phyloP scores from a whole-genome alignment of 2,888 invertebrate genomes.

The Hypomecis punctinalis region DNA sequence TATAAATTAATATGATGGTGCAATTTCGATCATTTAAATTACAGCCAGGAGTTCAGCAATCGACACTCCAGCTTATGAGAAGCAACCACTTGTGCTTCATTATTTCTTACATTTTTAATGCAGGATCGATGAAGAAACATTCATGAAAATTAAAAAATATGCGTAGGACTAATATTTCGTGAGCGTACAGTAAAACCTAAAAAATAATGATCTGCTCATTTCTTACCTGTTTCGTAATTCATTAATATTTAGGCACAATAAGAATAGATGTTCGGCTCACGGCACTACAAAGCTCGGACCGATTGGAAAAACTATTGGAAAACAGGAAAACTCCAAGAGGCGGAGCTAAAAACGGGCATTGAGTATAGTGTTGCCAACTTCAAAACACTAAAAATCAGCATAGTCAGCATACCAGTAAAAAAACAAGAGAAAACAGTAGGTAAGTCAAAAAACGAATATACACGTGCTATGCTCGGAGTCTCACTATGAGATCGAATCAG shows the following conservation, averaged over 20 bases:
- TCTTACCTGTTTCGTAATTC: slow-evolving; percentile 4
- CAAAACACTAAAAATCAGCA: too few relatives aligned
- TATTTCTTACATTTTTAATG: slow-evolving; percentile 21
- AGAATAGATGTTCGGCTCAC: not conserved
- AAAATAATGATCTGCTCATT: not conserved
- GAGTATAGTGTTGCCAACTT: too few relatives aligned
- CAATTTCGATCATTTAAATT: not conserved
- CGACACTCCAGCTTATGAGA: not conserved
- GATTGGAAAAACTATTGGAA: slow-evolving; percentile 18
- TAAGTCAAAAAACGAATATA: too few relatives aligned
- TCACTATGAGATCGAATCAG: too few relatives aligned
- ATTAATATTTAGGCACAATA: not conserved
- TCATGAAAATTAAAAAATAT: slow-evolving; percentile 5
- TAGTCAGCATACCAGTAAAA: too few relatives aligned
- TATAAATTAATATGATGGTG: not conserved
- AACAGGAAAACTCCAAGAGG: not conserved
- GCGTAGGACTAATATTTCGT: not conserved
- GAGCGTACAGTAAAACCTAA: not conserved
- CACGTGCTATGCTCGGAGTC: too few relatives aligned
- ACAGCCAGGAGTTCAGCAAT: not conserved
- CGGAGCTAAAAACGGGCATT: not conserved
- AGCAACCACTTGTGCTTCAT: slow-evolving; percentile 1
- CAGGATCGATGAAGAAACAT: slow-evolving; percentile 31
- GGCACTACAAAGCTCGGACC: slow-evolving; percentile 3
- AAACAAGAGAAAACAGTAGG: too few relatives aligned